These are phyloP conservation scores for Drosophila pectinifera DNA, from an alignment of 1,140 invertebrate genomes.

Conservation along the genomic window DNA sequence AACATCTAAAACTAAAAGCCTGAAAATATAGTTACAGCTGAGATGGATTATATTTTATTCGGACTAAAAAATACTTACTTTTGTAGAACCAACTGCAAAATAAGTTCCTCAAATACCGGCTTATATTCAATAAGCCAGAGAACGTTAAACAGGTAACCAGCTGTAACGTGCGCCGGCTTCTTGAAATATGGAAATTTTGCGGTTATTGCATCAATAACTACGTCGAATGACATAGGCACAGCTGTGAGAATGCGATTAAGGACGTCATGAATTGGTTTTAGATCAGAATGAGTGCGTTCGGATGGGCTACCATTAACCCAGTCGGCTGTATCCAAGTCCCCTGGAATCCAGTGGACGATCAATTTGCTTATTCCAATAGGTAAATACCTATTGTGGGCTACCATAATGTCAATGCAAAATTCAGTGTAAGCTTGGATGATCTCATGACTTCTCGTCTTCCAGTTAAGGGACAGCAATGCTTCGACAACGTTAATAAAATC, in stretches of 20 bases:
- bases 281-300: conserved; percentile 58
- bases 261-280: conserved; percentile 68
- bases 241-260: conserved; percentile 70
- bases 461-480: conserved; percentile 87
- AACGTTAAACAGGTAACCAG: conserved; percentile 89
- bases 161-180: conserved; percentile 86
- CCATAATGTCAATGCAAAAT: conserved; percentile 88
- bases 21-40: conserved; percentile 59
- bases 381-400: conserved; percentile 88
- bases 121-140: conserved; percentile 88
- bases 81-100: conserved; percentile 89
- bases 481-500: conserved; percentile 87
- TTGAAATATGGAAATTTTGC: conserved; percentile 88
- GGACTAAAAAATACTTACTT: conserved; percentile 85
- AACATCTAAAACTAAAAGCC: conserved; percentile 89
- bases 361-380: conserved; percentile 87
- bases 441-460: conserved; percentile 86
- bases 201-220: conserved; percentile 62
- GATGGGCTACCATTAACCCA: conserved; percentile 82
- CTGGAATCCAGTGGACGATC: conserved; percentile 86
- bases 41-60: not conserved
- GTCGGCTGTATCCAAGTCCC: conserved; percentile 45
- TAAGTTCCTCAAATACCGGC: conserved; percentile 86
- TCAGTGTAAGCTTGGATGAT: conserved; percentile 86
- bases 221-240: conserved; percentile 76